Percentiles rank a stretch among this genome's conserved stretches.
phyloP scores from a whole-genome alignment of 1,140 invertebrate species.

The Littorina saxatilis region DNA sequence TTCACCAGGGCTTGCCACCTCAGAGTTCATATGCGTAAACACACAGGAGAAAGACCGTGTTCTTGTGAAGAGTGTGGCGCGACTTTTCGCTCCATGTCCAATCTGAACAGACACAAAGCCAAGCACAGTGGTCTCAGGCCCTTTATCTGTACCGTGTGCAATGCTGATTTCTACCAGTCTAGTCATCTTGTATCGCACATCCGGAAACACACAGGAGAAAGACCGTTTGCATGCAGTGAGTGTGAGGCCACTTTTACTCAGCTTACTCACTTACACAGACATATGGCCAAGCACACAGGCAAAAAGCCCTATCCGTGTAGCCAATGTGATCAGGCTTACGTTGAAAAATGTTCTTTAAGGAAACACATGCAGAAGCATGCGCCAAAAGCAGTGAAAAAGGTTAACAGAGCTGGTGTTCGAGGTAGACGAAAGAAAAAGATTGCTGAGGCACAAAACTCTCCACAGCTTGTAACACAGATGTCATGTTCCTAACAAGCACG shows the following conservation, averaged over 20 bases:
- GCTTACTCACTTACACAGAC: conserved; percentile 42
- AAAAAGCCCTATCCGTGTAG: conserved; percentile 71
- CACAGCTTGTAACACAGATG: too few species aligned
- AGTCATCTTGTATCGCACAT: conserved; percentile 98
- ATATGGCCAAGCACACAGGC: conserved; percentile 71
- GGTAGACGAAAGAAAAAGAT: too few species aligned
- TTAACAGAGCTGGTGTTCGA: too few species aligned
- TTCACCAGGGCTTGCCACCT: conserved; percentile 29
- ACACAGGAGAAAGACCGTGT: conserved; percentile 44
- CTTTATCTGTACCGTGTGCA: conserved; percentile 34
- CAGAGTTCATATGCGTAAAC: conserved; percentile 27
- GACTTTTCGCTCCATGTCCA: conserved; percentile 37
- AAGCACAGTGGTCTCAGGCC: conserved; percentile 39
- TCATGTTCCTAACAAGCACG: too few species aligned
- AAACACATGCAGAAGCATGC: neutral
- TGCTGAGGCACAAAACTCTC: too few species aligned
- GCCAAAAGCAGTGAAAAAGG: too few species aligned
- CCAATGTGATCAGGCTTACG: conserved; percentile 66
- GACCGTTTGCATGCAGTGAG: conserved; percentile 38
- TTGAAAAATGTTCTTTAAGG: neutral
- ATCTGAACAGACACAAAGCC: conserved; percentile 40
- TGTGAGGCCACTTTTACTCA: conserved; percentile 50
- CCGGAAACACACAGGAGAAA: conserved; percentile 93
- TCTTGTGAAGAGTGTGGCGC: conserved; percentile 32
- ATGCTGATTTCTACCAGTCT: conserved; percentile 80